phyloP scores from a whole-genome alignment of 2,113 vertebrate species.

The Dendrocopos noguchii region DNA sequence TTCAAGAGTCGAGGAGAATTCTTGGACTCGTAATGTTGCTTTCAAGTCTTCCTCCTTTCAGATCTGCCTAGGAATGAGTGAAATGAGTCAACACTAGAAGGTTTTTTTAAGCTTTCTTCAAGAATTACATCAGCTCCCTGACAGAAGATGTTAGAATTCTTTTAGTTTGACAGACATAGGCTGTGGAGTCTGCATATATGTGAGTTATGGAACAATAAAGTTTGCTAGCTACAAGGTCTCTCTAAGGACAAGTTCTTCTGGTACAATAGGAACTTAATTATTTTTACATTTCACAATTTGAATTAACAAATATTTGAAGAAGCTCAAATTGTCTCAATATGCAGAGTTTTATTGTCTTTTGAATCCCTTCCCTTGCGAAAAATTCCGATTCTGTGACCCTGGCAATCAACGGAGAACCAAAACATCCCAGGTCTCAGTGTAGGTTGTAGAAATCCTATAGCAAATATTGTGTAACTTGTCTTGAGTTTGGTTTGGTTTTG shows the following conservation, averaged over 20 bases:
- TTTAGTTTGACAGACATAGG: constrained; percentile 49
- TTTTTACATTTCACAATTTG: neutral
- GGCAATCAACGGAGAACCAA: neutral
- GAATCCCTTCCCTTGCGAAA: constrained; percentile 20
- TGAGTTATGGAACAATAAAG: constrained; percentile 19
- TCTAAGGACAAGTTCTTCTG: neutral
- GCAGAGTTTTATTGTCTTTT: neutral
- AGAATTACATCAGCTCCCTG: constrained; percentile 34
- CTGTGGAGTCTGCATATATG: constrained; percentile 27
- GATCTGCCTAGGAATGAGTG: constrained; percentile 54
- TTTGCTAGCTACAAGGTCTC: neutral
- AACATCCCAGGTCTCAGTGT: neutral
- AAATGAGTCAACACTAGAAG: constrained; percentile 62
- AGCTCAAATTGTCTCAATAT: neutral
- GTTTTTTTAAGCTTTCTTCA: constrained; percentile 55
- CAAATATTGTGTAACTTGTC: neutral
- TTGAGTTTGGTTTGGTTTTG: neutral
- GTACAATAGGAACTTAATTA: neutral
- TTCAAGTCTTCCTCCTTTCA: constrained; percentile 47
- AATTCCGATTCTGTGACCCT: neutral
- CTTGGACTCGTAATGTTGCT: constrained; percentile 39
- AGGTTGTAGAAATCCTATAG: neutral
- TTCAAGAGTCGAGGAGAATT: constrained; percentile 13
- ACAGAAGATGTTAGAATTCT: constrained; percentile 44
- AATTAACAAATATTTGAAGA: constrained; percentile 23